Conservation (phyloP, 2,797 vertebrate species). For the Spatula versicolor region DNA sequence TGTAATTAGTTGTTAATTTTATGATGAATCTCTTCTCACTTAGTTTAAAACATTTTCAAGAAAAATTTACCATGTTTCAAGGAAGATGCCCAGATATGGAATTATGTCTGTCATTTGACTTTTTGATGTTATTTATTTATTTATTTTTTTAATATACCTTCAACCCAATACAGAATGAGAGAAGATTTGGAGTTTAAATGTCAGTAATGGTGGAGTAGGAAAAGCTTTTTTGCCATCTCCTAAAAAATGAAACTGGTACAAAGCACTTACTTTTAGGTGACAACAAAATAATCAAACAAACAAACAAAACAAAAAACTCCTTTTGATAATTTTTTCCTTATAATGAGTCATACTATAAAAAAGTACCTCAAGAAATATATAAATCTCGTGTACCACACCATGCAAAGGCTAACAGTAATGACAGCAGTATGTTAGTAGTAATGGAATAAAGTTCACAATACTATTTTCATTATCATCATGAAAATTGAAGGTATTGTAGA, state of each 20-base stretch:
- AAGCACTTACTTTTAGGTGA: background rate
- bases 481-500: background rate
- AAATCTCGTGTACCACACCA: background rate
- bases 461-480: background rate
- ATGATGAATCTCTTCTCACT: background rate
- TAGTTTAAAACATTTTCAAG: background rate
- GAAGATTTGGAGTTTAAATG: background rate
- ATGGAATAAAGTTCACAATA: background rate
- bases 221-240: background rate
- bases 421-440: background rate
- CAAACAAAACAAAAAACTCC: background rate
- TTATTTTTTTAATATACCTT: background rate
- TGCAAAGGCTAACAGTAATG: background rate
- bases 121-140: background rate
- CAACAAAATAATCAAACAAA: background rate
- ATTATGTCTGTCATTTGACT: background rate
- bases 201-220: rapidly evolving
- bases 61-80: background rate
- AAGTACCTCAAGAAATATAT: background rate
- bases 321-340: background rate
- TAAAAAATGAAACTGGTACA: background rate
- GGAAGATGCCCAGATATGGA: background rate
- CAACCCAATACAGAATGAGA: background rate
- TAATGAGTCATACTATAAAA: background rate
- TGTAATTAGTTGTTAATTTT: background rate